Percentiles rank a stretch among this genome's conserved stretches.
phyloP scores from a whole-genome alignment of 1,140 invertebrate genomes.

The Dufourea novaeangliae region DNA sequence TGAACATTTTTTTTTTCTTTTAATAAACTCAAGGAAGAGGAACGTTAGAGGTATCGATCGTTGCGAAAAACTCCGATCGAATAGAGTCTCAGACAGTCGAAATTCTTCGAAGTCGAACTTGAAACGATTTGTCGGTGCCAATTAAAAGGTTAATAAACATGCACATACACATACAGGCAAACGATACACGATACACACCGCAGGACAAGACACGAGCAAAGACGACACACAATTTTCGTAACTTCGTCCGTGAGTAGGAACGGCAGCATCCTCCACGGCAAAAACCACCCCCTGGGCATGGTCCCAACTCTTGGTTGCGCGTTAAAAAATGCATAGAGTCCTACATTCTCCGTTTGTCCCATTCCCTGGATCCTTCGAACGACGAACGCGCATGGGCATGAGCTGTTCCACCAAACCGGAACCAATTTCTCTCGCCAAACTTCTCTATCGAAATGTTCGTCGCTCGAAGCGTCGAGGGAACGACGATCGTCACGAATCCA shows the following conservation, averaged over 20 bases:
- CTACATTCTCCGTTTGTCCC: conserved; percentile 33
- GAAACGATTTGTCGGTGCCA: neutral
- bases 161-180: neutral
- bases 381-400: no score
- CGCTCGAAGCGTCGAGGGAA: neutral
- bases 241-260: conserved; percentile 62
- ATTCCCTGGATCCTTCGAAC: conserved; percentile 31
- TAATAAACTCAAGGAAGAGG: no score
- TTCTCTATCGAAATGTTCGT: neutral
- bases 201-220: conserved; percentile 56
- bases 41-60: no score
- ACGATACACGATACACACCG: no score
- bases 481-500: neutral
- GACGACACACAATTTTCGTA: conserved; percentile 53
- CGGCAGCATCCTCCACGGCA: conserved; percentile 24
- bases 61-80: no score
- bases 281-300: conserved; percentile 62
- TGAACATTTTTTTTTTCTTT: no score
- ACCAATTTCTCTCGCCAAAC: neutral
- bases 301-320: conserved; percentile 49
- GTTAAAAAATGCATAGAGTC: conserved; percentile 38
- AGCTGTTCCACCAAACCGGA: neutral
- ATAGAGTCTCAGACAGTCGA: no score
- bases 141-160: conserved; percentile 17
- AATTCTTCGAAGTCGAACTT: neutral